phyloP scores from a whole-genome alignment of 2,113 vertebrate genomes.

The Ranitomeya variabilis region DNA sequence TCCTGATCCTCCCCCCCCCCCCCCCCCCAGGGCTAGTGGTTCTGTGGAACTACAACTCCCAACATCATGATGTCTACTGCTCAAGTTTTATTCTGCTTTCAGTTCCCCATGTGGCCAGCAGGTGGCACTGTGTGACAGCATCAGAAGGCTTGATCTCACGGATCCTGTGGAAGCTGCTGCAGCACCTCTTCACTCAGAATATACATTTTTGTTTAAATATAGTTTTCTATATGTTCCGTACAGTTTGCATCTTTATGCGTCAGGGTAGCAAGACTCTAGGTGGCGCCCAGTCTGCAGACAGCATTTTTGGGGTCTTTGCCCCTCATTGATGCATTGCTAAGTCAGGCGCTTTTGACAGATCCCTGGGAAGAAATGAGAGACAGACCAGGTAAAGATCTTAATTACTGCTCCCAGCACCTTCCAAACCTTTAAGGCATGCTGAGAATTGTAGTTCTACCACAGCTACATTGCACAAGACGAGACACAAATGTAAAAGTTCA shows the following conservation, averaged over 20 bases:
- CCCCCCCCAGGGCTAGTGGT: neutral
- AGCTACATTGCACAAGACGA: neutral
- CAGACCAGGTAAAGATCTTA: neutral
- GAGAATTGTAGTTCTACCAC: neutral
- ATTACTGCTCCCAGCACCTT: neutral
- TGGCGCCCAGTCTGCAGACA: too few species aligned
- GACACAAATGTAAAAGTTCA: conserved; percentile 55
- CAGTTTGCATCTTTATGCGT: neutral
- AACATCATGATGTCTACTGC: neutral
- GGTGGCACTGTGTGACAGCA: conserved; percentile 7
- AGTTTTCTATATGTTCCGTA: neutral
- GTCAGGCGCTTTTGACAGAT: too few species aligned
- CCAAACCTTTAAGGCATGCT: neutral
- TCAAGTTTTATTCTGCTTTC: neutral
- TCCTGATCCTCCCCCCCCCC: too few species aligned
- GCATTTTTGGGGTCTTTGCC: too few species aligned
- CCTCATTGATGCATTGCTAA: too few species aligned
- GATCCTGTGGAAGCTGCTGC: neutral
- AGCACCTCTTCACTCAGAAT: neutral
- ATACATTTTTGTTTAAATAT: too few species aligned
- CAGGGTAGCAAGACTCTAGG: too few species aligned
- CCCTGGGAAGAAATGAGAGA: too few species aligned
- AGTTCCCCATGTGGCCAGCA: conserved; percentile 11
- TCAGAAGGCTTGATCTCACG: neutral
- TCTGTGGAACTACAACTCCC: neutral